Evolutionary conservation across 1,140 invertebrate species (phyloP).

Genomic region (Trachymyrmex cornetzi): DNA sequence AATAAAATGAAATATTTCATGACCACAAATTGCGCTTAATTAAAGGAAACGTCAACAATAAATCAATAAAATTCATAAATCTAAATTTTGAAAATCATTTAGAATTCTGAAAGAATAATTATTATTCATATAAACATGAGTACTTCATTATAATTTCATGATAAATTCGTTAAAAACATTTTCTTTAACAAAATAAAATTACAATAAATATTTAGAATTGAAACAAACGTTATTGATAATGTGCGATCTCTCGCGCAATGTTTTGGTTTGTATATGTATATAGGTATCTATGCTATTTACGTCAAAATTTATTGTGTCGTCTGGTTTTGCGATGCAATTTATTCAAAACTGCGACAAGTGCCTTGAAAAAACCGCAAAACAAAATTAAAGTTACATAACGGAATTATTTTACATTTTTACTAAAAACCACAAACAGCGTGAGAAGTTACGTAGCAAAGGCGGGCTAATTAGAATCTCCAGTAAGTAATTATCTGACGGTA

Average conservation of each 20-base stretch:
- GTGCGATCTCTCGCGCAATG: not conserved
- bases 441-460: not conserved
- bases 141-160: not conserved
- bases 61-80: constrained; percentile 15
- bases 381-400: constrained; percentile 22
- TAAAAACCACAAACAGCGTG: not conserved
- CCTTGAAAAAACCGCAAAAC: not conserved
- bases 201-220: not conserved
- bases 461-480: constrained; percentile 9
- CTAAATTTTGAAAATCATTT: not conserved
- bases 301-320: not conserved
- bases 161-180: not conserved
- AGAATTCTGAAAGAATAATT: not conserved
- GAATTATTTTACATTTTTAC: constrained; percentile 20
- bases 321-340: not conserved
- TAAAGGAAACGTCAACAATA: not conserved
- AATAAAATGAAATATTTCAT: not conserved
- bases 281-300: not conserved
- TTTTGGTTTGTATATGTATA: not conserved
- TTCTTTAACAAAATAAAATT: not conserved
- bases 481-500: constrained; percentile 11
- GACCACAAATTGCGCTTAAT: not conserved
- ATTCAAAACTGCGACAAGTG: not conserved
- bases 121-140: not conserved
- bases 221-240: not conserved